Conservation (phyloP, 1,140 invertebrate genomes). For the Philaenus spumarius region DNA sequence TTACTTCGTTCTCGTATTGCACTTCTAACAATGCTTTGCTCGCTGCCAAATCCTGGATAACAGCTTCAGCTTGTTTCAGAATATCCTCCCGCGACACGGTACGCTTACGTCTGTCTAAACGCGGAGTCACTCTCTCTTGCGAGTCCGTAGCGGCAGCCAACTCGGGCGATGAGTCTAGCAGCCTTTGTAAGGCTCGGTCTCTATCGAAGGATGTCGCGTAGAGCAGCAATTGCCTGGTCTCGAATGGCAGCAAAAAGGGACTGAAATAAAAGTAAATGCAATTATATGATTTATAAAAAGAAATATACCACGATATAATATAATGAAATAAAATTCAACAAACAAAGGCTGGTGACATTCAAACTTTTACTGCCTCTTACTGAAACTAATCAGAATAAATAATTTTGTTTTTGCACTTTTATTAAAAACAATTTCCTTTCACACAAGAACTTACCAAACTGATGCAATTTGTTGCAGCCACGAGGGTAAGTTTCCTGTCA, state of each 20-base stretch:
- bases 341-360: too few relatives aligned
- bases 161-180: constrained; percentile 84
- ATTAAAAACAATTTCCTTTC: constrained; percentile 2
- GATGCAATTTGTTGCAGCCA: constrained; percentile 94
- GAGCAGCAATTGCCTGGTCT: constrained; percentile 90
- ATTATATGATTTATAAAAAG: constrained; percentile 1
- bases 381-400: too few relatives aligned
- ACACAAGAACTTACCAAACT: constrained; percentile 58
- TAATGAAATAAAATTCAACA: neutral
- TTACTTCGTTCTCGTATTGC: constrained; percentile 93
- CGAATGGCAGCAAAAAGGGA: constrained; percentile 95
- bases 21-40: constrained; percentile 91
- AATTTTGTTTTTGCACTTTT: too few relatives aligned
- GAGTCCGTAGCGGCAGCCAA: constrained; percentile 56
- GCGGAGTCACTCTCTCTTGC: constrained; percentile 83
- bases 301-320: too few relatives aligned
- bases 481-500: constrained; percentile 93
- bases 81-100: constrained; percentile 90
- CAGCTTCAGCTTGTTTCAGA: constrained; percentile 90
- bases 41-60: constrained; percentile 87
- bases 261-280: constrained; percentile 39
- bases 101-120: constrained; percentile 85
- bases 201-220: constrained; percentile 96
- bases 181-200: constrained; percentile 85
- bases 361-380: too few relatives aligned